A percentile compares a stretch with the other conserved stretches of the same genome.
These are phyloP conservation scores for Poecile montanus DNA, from an alignment of 2,797 vertebrate species.

Conservation along the genomic window DNA sequence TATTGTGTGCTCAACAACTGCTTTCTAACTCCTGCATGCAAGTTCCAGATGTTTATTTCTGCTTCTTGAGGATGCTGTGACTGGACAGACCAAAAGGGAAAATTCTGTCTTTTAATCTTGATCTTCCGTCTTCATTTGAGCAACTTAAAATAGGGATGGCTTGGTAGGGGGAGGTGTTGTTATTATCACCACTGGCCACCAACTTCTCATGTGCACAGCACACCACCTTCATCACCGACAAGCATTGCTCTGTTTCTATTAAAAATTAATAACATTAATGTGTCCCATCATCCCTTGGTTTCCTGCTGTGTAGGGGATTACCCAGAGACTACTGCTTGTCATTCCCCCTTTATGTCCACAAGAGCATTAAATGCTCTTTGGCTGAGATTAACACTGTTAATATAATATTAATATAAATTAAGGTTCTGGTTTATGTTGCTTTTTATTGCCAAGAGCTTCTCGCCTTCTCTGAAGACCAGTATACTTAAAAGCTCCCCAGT, in stretches of 20 bases:
- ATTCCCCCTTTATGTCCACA: not conserved
- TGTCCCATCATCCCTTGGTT: not conserved
- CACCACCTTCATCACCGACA: not conserved
- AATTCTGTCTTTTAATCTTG: not conserved
- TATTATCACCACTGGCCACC: not conserved
- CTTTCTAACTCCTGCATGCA: not conserved
- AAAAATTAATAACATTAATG: not conserved
- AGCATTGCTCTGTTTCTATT: not conserved
- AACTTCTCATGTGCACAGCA: accelerated
- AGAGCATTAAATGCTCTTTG: not conserved
- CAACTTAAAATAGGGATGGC: not conserved
- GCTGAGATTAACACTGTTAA: not conserved
- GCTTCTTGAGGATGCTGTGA: not conserved
- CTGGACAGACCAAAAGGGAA: not conserved
- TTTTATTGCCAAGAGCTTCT: not conserved
- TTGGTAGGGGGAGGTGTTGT: not conserved
- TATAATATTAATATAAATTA: not conserved
- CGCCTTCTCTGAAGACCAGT: not conserved
- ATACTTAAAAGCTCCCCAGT: not conserved
- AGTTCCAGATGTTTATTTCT: not conserved
- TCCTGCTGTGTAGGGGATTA: not conserved
- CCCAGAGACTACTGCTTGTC: not conserved
- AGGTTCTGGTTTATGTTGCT: not conserved
- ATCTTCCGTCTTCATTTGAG: not conserved
- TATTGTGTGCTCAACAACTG: not conserved